Percentiles rank a stretch among this genome's conserved stretches.
These are phyloP conservation scores for Ornithorhynchus anatinus DNA, from an alignment of 2,113 vertebrate species.

Conservation along the genomic window DNA sequence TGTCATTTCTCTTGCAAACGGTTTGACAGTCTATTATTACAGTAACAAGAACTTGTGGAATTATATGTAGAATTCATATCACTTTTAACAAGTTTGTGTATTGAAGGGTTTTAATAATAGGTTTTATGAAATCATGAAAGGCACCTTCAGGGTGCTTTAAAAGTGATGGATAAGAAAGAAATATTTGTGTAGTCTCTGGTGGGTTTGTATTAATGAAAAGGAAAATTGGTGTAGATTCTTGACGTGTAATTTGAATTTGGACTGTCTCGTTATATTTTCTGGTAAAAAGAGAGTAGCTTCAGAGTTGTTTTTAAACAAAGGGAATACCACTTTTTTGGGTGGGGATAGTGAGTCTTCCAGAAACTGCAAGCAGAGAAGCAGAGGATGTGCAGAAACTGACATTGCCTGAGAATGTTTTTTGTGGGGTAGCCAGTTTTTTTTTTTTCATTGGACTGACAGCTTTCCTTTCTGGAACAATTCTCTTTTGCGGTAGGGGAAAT, in stretches of 20 bases:
- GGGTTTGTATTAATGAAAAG: conserved; percentile 62
- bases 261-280: conserved; percentile 16
- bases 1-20: conserved; percentile 59
- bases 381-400: background rate
- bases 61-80: conserved; percentile 43
- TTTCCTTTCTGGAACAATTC: background rate
- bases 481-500: conserved; percentile 11
- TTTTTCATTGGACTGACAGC: background rate
- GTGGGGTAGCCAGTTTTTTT: accelerated
- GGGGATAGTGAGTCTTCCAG: background rate
- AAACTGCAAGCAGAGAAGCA: background rate
- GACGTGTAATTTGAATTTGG: conserved; percentile 4
- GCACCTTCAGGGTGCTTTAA: conserved; percentile 54
- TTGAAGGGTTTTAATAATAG: conserved; percentile 64
- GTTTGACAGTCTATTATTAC: conserved; percentile 66
- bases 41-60: conserved; percentile 46
- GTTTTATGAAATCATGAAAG: conserved; percentile 68
- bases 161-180: conserved; percentile 60
- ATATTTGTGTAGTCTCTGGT: conserved; percentile 36
- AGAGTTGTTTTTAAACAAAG: conserved; percentile 19
- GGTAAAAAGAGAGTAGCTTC: conserved; percentile 8
- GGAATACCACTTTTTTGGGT: conserved; percentile 6
- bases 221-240: conserved; percentile 48
- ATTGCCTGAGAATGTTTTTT: background rate
- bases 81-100: conserved; percentile 60